These are phyloP conservation scores for Scaeva pyrastri DNA, from an alignment of 2,888 invertebrate species.

Conservation along the genomic window DNA sequence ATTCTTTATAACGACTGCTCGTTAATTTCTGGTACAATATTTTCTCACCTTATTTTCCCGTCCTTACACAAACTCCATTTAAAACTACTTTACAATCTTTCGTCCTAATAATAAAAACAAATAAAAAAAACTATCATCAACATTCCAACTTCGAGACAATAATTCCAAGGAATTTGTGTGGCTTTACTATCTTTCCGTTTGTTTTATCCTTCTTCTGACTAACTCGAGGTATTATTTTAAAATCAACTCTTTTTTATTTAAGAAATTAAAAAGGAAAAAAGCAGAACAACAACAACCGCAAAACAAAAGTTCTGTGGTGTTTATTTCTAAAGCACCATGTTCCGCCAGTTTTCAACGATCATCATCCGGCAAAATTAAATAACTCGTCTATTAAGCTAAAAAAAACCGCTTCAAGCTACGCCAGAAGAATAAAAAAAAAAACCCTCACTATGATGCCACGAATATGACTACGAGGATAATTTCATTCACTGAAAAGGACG, in stretches of 20 bases:
- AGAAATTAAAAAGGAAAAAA: neutral
- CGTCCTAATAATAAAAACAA: too few species aligned
- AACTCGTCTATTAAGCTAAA: slow-evolving; percentile 27
- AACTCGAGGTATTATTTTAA: slow-evolving; percentile 1
- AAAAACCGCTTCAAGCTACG: neutral
- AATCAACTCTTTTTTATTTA: too few species aligned
- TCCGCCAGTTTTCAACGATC: slow-evolving; percentile 17
- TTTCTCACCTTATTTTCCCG: too few species aligned
- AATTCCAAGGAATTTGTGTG: neutral
- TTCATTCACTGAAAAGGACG: slow-evolving; percentile 12
- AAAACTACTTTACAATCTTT: neutral
- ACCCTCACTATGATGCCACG: neutral
- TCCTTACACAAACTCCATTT: neutral
- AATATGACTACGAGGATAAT: neutral
- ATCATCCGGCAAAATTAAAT: slow-evolving; percentile 35
- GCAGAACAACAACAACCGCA: neutral
- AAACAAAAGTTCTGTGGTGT: slow-evolving; percentile 16
- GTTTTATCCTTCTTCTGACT: neutral
- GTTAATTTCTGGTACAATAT: too few species aligned
- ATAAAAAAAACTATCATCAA: neutral
- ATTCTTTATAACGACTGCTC: too few species aligned
- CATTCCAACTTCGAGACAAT: neutral
- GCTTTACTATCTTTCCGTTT: neutral
- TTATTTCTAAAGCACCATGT: slow-evolving; percentile 29
- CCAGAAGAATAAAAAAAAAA: neutral